Evolutionary conservation across 1,140 invertebrate genomes (phyloP).

Genomic region (Adoxophyes honmai): DNA sequence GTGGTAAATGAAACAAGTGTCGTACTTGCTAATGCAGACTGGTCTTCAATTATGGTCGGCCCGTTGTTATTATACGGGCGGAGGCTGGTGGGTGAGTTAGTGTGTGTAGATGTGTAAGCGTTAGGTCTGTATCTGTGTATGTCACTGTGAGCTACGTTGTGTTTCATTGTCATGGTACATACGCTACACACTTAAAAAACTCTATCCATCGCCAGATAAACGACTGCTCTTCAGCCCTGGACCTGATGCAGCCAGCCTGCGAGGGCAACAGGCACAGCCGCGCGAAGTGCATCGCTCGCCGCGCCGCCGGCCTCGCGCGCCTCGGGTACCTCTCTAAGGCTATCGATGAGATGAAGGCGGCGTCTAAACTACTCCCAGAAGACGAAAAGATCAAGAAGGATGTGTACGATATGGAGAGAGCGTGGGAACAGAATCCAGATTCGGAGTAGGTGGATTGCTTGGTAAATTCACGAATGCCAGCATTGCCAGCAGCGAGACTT

Average conservation of each 20-base stretch:
- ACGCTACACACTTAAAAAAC: too few relatives aligned
- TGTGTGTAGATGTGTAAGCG: too few relatives aligned
- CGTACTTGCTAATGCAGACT: too few relatives aligned
- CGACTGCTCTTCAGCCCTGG: conserved; percentile 81
- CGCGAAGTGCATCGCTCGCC: conserved; percentile 82
- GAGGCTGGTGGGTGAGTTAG: too few relatives aligned
- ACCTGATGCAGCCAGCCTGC: conserved; percentile 84
- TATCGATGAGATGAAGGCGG: conserved; percentile 85
- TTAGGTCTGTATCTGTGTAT: too few relatives aligned
- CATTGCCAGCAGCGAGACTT: too few relatives aligned
- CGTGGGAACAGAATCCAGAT: conserved; percentile 76
- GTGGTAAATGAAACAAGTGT: too few relatives aligned
- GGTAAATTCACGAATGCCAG: too few relatives aligned
- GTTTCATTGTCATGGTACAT: too few relatives aligned
- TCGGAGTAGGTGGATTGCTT: neutral
- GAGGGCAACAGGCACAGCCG: conserved; percentile 83
- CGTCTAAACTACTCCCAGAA: conserved; percentile 79
- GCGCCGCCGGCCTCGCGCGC: conserved; percentile 84
- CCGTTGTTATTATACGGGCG: too few relatives aligned
- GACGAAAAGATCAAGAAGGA: conserved; percentile 70
- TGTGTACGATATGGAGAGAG: conserved; percentile 69
- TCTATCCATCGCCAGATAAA: conserved; percentile 45
- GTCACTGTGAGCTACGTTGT: too few relatives aligned
- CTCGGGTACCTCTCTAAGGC: conserved; percentile 85
- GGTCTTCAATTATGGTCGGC: too few relatives aligned